Percentiles rank a stretch among this genome's conserved stretches.
phyloP scores from a whole-genome alignment of 2,797 vertebrate species.

The Lindbergichthys nudifrons region DNA sequence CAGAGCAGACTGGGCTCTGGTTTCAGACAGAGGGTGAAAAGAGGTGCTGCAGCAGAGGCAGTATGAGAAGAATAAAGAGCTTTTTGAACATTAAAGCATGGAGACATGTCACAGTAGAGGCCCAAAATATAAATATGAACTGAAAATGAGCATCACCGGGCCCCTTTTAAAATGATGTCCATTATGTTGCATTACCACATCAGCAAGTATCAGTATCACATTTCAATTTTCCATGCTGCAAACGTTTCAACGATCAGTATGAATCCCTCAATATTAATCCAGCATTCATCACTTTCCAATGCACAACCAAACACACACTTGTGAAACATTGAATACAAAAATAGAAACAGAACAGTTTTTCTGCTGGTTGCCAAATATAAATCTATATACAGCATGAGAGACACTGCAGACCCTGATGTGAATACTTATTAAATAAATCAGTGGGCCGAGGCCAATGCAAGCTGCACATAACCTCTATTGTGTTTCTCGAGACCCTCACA shows the following conservation, averaged over 20 bases:
- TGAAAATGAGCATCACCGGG: too few relatives aligned
- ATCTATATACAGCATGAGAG: constrained; percentile 4
- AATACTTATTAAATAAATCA: constrained; percentile 21
- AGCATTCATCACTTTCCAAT: not conserved
- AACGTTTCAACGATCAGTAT: not conserved
- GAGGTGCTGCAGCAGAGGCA: too few relatives aligned
- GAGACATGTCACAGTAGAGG: too few relatives aligned
- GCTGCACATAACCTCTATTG: constrained; percentile 1
- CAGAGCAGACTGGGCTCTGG: too few relatives aligned
- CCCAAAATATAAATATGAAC: too few relatives aligned
- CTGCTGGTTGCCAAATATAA: not conserved
- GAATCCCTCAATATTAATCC: not conserved
- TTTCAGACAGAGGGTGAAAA: too few relatives aligned
- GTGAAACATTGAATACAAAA: constrained; percentile 7
- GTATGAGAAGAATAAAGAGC: too few relatives aligned
- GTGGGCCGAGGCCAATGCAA: not conserved
- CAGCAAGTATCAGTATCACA: not conserved
- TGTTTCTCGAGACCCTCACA: constrained; percentile 8
- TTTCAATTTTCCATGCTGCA: not conserved
- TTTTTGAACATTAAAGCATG: too few relatives aligned
- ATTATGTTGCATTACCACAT: not conserved
- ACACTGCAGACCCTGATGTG: constrained; percentile 2
- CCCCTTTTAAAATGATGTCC: not conserved
- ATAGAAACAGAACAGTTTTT: not conserved
- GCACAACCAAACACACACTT: not conserved